A percentile compares a stretch with the other conserved stretches of the same genome.
These are phyloP conservation scores for Oryzias sinensis DNA, from an alignment of 2,797 vertebrate genomes.

Conservation along the genomic window DNA sequence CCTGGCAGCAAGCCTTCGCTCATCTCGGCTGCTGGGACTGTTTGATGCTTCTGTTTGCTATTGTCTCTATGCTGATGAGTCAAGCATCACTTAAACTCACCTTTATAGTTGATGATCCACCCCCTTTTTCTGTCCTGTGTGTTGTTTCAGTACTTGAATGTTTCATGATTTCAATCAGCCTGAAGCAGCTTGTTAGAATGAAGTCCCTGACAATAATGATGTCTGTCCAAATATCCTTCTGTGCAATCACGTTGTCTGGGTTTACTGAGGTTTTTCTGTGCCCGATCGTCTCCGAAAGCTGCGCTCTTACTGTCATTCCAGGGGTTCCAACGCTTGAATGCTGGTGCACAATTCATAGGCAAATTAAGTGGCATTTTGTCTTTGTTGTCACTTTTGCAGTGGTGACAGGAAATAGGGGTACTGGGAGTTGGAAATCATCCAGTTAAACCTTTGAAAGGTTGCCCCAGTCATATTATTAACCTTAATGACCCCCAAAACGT, in stretches of 20 bases:
- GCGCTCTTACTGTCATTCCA: slow-evolving; percentile 1
- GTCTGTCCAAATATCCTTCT: slow-evolving; percentile 46
- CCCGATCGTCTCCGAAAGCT: slow-evolving; percentile 4
- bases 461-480: neutral
- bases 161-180: slow-evolving; percentile 51
- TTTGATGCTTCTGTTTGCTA: slow-evolving; percentile 49
- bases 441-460: neutral
- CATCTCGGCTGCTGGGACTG: slow-evolving; percentile 26
- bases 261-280: slow-evolving; percentile 13
- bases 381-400: slow-evolving; percentile 11
- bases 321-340: slow-evolving; percentile 10
- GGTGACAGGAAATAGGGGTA: slow-evolving; percentile 9
- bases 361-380: slow-evolving; percentile 16
- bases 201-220: slow-evolving; percentile 37
- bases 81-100: slow-evolving; percentile 56
- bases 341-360: slow-evolving; percentile 5
- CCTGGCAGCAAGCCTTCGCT: slow-evolving; percentile 43
- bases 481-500: neutral
- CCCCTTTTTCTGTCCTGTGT: slow-evolving; percentile 29
- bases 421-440: neutral
- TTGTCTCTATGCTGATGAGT: slow-evolving; percentile 48
- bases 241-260: slow-evolving; percentile 24
- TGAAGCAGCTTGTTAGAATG: slow-evolving; percentile 57
- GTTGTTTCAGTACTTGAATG: slow-evolving; percentile 48
- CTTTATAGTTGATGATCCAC: slow-evolving; percentile 35